Base-by-base conservation (phyloP, 2,113 vertebrate genomes). In the Dicaeum eximium region DNA sequence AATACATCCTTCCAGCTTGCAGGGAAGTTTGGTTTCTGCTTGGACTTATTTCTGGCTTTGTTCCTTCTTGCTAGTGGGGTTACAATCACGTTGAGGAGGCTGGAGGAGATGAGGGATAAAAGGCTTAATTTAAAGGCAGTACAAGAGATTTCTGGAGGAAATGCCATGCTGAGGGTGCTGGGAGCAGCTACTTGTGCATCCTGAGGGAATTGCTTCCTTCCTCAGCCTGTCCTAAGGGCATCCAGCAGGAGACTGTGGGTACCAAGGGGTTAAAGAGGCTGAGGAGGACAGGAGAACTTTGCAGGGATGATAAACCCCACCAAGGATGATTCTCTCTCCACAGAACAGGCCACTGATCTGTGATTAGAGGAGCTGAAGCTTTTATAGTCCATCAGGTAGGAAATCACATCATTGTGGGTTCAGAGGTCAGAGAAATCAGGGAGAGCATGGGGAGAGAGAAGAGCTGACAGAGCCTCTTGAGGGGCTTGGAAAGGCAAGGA, bases 361-460 rank as follows among this genome's bases (percentile, higher is more conserved):
- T 95, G 94, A 94, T 93, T 95, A 95, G 87, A 91, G 73, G 47
- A 79, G 17, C 71, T 87, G 74, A 77, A 95, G 87, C 80, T 90
- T 85, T 95, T 93, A 56, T 62, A 77, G n/a, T 89, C 96, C 64
- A 54, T 94, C 87, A 67, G 54, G 89, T 44, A 78, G 89, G 89
- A 93, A 95, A 89, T 87, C 8, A 5, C 45, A 50, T 80, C 71
- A 9, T 25, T 74, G 81, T 3, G 27, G 79, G 94, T 73, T 79
- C 89, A 79, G 86, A 85, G 91, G 86, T 81, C 70, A 38, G 61
- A 69, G 81, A 60, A 91, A 71, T 2, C 2, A 3, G 44, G 73
- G 53, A 84, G 35, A 64, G 45, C 0, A 0, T 35, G 21, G 77
- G 45, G 40, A 72, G 37, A 80, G 19, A 9, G 31, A 73, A n/a